Base-by-base conservation (phyloP, 2,797 vertebrate species). In the Serranus cabrilla region DNA sequence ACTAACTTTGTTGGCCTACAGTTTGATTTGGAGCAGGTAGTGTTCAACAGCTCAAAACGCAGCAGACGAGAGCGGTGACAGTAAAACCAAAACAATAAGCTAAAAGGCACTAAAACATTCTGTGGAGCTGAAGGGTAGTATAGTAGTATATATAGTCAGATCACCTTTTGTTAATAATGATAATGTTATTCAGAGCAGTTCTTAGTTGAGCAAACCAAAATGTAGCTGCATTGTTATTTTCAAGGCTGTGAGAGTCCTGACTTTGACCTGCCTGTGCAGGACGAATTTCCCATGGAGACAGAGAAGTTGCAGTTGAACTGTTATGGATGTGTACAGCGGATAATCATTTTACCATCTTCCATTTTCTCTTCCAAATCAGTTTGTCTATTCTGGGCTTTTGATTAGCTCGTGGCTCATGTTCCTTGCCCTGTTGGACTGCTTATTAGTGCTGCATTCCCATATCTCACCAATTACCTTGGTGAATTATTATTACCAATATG, bases 21-120 rank as follows among this genome's bases (percentile, higher is more conserved):
- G 70, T 82, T 70, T 74, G 60, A 54, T 71, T 66, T 27, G 3
- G 27, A 27, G 27, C 27, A 27, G 27, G 64, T 47, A 40, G 56
- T 49, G 39, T 51, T 61, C 17, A 74, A 57, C 62, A 25, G 54
- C 64, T 16, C 51, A 70, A 57, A 75, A 70, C 16, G 5, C 42
- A 17, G 5, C 20, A 21, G 46, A 71, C 54, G 52, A 76, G 75
- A 39, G 12, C 1, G 0, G 23, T 31, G 18, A 66, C 2, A 57
- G 6, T 62, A 58, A 80, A 75, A 76, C 47, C 78, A 59, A 81
- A 71, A 67, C 17, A 69, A 59, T 21, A 46, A 65, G 64, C 17
- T 54, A 5, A 72, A 66, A 65, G 49, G 60, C 5, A 10, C 14
- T 63, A 57, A 55, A 58, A 34, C 37, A 31, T 31, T 31, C 27